Evolutionary conservation across 1,140 invertebrate species (phyloP).

Genomic region (Monomorium pharaonis): DNA sequence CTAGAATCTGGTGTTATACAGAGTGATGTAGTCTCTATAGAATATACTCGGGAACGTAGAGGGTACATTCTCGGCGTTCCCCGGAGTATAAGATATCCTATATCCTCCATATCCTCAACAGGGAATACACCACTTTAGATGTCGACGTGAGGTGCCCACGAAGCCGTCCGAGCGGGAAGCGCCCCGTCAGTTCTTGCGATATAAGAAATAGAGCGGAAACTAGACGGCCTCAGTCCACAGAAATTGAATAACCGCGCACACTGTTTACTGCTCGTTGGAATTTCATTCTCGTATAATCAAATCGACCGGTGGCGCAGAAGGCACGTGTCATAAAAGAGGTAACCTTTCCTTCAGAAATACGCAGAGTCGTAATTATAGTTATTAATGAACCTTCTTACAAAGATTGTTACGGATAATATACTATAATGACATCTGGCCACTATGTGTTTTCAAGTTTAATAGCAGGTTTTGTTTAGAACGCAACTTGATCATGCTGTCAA

Average conservation of each 20-base stretch:
- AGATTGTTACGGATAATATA: background rate
- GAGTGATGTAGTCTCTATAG: constrained; percentile 33
- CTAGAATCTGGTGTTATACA: constrained; percentile 34
- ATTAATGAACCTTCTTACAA: background rate
- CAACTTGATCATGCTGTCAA: background rate
- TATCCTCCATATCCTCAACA: constrained; percentile 37
- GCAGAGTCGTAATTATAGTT: background rate
- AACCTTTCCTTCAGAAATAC: background rate
- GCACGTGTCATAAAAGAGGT: no score
- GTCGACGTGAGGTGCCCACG: constrained; percentile 28
- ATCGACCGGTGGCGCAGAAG: background rate
- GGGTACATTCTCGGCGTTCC: constrained; percentile 32
- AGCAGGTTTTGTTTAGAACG: background rate
- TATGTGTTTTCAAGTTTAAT: background rate
- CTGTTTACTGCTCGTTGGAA: background rate
- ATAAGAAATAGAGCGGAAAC: constrained; percentile 50
- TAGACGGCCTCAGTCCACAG: background rate
- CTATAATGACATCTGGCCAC: background rate
- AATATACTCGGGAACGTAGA: constrained; percentile 33
- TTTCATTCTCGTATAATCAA: constrained; percentile 16
- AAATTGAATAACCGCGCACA: constrained; percentile 39
- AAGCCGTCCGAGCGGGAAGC: constrained; percentile 13
- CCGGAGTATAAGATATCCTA: constrained; percentile 36
- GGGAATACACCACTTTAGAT: constrained; percentile 54
- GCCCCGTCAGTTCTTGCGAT: background rate